Evolutionary conservation across 2,797 vertebrate genomes (phyloP).

Genomic region (Sebastes cheni): DNA sequence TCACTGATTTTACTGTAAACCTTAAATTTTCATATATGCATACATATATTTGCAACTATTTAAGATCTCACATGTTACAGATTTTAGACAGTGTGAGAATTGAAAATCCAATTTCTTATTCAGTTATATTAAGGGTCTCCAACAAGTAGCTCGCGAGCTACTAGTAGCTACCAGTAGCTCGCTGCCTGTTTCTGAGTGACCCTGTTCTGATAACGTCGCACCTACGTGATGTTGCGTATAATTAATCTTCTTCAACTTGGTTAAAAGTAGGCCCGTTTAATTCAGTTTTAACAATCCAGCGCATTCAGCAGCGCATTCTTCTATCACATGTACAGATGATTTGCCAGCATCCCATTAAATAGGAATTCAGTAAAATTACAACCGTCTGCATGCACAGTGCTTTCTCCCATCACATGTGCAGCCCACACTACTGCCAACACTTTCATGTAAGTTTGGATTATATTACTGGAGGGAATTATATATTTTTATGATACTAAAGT

Average conservation of each 20-base stretch:
- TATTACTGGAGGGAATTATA: background rate
- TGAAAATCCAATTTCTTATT: accelerated
- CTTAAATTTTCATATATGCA: too few relatives aligned
- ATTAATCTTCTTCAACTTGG: too few relatives aligned
- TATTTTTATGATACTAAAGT: background rate
- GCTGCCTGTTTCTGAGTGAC: too few relatives aligned
- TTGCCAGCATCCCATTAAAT: background rate
- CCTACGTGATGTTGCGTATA: too few relatives aligned
- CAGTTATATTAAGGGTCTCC: too few relatives aligned
- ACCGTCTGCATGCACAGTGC: background rate
- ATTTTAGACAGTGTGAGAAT: too few relatives aligned
- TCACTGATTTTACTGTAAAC: background rate
- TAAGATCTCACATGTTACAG: too few relatives aligned
- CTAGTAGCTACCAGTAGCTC: too few relatives aligned
- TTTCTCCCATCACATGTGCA: background rate
- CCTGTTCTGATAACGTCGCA: accelerated
- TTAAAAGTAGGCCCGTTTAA: background rate
- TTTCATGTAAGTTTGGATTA: background rate
- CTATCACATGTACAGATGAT: background rate
- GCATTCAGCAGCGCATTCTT: background rate
- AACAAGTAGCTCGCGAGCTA: too few relatives aligned
- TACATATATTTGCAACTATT: too few relatives aligned
- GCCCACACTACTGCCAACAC: background rate
- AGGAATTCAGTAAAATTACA: background rate
- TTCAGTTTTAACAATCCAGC: accelerated